These are phyloP conservation scores for Microctonus hyperodae DNA, from an alignment of 2,888 invertebrate species.

Conservation along the genomic window DNA sequence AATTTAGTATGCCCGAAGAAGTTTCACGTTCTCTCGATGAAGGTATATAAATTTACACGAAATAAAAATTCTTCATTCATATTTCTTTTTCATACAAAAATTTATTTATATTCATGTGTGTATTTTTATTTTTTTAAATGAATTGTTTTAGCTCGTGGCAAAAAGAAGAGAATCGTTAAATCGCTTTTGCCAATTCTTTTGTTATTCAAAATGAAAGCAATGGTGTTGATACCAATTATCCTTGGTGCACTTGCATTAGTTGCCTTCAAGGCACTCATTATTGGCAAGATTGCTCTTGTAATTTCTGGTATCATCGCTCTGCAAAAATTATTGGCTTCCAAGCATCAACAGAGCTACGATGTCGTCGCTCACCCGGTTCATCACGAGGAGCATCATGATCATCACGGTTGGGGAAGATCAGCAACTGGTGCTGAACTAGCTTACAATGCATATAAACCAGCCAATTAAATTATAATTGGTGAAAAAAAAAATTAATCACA, in stretches of 20 bases:
- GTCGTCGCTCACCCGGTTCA: conserved; percentile 62
- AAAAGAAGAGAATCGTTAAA: conserved; percentile 82
- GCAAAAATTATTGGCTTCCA: conserved; percentile 77
- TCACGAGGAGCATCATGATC: conserved; percentile 65
- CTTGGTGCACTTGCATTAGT: conserved; percentile 80
- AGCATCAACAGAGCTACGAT: conserved; percentile 72
- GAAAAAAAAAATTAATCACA: neutral
- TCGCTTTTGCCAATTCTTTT: conserved; percentile 77
- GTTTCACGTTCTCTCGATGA: conserved; percentile 82
- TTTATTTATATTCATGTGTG: conserved; percentile 45
- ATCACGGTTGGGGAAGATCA: conserved; percentile 73
- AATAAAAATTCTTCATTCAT: neutral
- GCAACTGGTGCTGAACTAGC: conserved; percentile 75
- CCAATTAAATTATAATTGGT: conserved; percentile 45
- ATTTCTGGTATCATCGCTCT: conserved; percentile 79
- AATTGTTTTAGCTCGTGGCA: conserved; percentile 66
- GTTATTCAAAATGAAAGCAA: conserved; percentile 80
- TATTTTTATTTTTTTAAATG: too few species aligned
- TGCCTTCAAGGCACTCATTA: conserved; percentile 83
- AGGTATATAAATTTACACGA: conserved; percentile 67
- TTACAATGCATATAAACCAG: conserved; percentile 71
- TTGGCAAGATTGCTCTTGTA: conserved; percentile 83
- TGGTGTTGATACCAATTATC: conserved; percentile 78
- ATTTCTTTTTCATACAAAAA: too few species aligned
- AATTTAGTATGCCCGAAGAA: conserved; percentile 81